A percentile compares a stretch with the other conserved stretches of the same genome.
Conservation (phyloP, 2,888 invertebrate species). For the Ophion ventricosus region DNA sequence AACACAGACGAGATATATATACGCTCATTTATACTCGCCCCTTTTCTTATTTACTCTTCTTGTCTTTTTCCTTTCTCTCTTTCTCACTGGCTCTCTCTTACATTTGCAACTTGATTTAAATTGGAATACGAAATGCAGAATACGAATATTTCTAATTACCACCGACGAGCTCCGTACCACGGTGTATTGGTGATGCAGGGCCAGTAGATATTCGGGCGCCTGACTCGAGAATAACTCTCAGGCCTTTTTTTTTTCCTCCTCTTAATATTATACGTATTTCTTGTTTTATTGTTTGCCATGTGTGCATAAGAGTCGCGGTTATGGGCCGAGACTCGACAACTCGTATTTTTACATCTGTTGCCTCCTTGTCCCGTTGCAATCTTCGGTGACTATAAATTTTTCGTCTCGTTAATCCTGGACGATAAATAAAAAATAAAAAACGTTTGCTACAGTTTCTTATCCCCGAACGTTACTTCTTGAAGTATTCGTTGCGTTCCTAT, state of each 20-base stretch:
- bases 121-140: constrained; percentile 76
- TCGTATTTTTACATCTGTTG: constrained; percentile 6
- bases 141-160: constrained; percentile 76
- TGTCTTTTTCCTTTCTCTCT: constrained; percentile 50
- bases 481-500: too few species aligned
- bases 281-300: constrained; percentile 26
- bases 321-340: constrained; percentile 22
- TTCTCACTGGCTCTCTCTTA: constrained; percentile 64
- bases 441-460: background rate
- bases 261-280: constrained; percentile 10
- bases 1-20: constrained; percentile 60
- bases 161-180: constrained; percentile 64
- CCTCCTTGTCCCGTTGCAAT: constrained; percentile 38
- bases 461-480: too few species aligned
- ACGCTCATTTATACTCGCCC: constrained; percentile 55
- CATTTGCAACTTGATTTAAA: constrained; percentile 75
- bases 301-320: constrained; percentile 37
- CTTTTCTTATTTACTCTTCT: constrained; percentile 59
- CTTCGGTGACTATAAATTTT: constrained; percentile 49
- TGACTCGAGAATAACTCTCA: constrained; percentile 52
- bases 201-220: constrained; percentile 11
- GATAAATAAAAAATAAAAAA: constrained; percentile 40
- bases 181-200: constrained; percentile 53
- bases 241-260: constrained; percentile 12
- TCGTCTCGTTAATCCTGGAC: constrained; percentile 36